Evolutionary conservation across 2,113 vertebrate genomes (phyloP).

Genomic region (Halichoeres trimaculatus): DNA sequence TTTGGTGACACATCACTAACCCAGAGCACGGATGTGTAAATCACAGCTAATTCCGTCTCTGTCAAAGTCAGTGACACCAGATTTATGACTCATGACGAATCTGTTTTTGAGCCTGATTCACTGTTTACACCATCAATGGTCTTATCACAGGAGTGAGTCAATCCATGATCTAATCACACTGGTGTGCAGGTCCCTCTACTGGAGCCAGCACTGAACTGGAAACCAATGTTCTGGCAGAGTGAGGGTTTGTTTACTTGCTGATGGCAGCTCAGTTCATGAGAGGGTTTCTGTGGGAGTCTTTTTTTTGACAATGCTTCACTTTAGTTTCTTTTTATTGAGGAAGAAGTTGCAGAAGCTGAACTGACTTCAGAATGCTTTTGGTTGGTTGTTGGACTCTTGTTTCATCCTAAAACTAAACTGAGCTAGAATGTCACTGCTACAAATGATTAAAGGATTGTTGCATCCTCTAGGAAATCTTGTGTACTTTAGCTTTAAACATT

Average conservation of each 20-base stretch:
- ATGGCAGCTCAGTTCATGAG: background rate
- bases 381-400: background rate
- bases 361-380: background rate
- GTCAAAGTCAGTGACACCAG: background rate
- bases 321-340: background rate
- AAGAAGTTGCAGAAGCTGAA: background rate
- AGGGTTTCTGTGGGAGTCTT: conserved; percentile 3
- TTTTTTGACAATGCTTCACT: background rate
- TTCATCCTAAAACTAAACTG: background rate
- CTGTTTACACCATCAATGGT: conserved; percentile 28
- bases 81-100: conserved; percentile 4
- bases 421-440: background rate
- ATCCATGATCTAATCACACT: conserved; percentile 38
- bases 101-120: background rate
- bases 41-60: conserved; percentile 2
- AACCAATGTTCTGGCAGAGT: background rate
- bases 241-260: background rate
- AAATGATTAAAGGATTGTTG: background rate
- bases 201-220: conserved; percentile 47
- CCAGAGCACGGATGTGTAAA: background rate
- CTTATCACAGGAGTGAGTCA: background rate
- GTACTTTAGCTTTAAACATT: background rate
- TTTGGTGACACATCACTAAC: background rate
- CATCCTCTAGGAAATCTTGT: background rate
- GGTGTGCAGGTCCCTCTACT: conserved; percentile 71